Evolutionary conservation across 2,113 vertebrate species (phyloP).

Genomic region (Dolichallabes microphthalmus): DNA sequence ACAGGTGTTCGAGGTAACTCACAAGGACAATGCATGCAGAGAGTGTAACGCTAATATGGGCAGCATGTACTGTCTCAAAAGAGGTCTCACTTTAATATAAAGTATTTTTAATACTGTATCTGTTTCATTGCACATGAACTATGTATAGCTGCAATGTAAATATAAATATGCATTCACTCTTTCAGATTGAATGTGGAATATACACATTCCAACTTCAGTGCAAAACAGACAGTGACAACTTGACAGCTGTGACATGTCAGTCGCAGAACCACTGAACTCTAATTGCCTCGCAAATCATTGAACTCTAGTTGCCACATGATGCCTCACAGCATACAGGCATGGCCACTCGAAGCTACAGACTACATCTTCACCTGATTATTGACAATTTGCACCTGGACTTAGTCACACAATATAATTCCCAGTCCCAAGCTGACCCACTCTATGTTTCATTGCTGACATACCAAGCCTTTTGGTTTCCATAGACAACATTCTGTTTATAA

Average conservation of each 20-base stretch:
- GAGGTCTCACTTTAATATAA: neutral
- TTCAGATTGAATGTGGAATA: neutral
- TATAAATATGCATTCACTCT: neutral
- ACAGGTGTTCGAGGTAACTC: slow-evolving; percentile 59
- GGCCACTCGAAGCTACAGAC: neutral
- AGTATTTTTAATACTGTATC: neutral
- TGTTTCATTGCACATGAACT: neutral
- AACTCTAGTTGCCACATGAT: neutral
- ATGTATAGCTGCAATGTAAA: neutral
- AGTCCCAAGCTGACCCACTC: neutral
- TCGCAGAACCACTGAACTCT: neutral
- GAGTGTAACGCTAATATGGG: neutral
- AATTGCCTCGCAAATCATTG: neutral
- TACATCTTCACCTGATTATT: neutral
- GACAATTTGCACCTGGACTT: neutral
- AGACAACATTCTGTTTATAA: neutral
- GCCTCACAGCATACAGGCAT: neutral
- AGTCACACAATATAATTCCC: neutral
- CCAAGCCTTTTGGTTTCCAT: neutral
- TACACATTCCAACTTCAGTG: neutral
- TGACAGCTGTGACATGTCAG: neutral
- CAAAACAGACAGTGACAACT: neutral
- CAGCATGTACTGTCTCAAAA: neutral
- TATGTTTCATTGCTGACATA: neutral
- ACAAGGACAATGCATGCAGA: slow-evolving; percentile 8